These are phyloP conservation scores for Dromococcyx pavoninus DNA, from an alignment of 2,797 vertebrate species.

Conservation along the genomic window DNA sequence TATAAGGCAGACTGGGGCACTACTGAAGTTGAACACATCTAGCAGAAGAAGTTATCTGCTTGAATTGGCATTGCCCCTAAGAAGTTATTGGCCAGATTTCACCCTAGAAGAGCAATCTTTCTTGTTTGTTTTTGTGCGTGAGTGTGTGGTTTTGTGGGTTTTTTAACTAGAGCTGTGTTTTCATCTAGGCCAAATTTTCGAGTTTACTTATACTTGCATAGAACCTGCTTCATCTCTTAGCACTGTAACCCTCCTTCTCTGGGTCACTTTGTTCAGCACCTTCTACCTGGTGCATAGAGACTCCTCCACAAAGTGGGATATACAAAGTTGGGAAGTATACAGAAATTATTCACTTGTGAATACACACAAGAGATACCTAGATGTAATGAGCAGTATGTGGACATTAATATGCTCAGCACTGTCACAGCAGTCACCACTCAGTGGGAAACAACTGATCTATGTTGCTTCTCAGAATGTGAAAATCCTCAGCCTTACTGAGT, in stretches of 20 bases:
- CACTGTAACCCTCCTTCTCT: background rate
- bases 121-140: background rate
- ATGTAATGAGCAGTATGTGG: background rate
- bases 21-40: fast-evolving
- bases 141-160: background rate
- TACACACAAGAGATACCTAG: background rate
- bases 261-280: background rate
- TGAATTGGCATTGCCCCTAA: background rate
- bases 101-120: background rate
- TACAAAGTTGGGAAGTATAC: background rate
- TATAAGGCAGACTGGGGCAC: background rate
- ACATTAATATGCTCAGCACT: background rate
- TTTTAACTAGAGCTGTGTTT: background rate
- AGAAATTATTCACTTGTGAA: background rate
- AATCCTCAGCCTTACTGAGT: background rate
- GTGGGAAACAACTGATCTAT: background rate
- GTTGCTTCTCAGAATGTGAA: background rate
- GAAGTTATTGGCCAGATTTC: background rate
- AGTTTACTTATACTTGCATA: background rate
- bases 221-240: background rate
- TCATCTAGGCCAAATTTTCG: background rate
- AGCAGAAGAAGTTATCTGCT: background rate
- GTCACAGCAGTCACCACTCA: fast-evolving
- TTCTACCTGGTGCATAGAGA: background rate
- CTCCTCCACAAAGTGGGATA: background rate